A percentile compares a stretch with the other conserved stretches of the same genome.
phyloP scores from a whole-genome alignment of 2,888 invertebrate genomes.

The Cheilosia urbana region DNA sequence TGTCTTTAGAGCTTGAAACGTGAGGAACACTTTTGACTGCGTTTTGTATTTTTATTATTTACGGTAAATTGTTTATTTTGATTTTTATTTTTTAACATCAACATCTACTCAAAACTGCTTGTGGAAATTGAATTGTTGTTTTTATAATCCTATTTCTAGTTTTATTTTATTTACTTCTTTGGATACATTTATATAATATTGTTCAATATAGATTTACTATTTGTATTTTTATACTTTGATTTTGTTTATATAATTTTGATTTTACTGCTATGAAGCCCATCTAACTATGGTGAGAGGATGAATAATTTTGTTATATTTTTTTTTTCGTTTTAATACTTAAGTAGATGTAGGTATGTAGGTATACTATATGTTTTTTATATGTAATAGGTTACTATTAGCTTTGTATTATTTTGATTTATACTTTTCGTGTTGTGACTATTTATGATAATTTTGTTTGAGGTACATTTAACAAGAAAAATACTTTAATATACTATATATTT shows the following conservation, averaged over 20 bases:
- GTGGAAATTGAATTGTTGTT: constrained; percentile 55
- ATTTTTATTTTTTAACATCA: constrained; percentile 56
- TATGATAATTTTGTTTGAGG: constrained; percentile 38
- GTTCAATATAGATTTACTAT: constrained; percentile 63
- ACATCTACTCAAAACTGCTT: constrained; percentile 55
- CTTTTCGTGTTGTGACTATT: constrained; percentile 54
- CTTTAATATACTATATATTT: constrained; percentile 15
- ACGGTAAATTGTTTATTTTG: constrained; percentile 51
- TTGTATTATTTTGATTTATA: constrained; percentile 44
- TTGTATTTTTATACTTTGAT: constrained; percentile 44
- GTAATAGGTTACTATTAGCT: constrained; percentile 47
- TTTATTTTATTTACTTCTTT: constrained; percentile 18
- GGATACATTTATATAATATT: constrained; percentile 51
- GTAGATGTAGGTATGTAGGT: constrained; percentile 41
- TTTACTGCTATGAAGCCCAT: constrained; percentile 83
- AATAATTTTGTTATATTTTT: constrained; percentile 46
- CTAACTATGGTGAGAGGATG: constrained; percentile 72
- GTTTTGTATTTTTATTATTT: constrained; percentile 13
- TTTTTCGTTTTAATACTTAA: constrained; percentile 37
- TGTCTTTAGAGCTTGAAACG: constrained; percentile 62
- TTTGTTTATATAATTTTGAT: constrained; percentile 81
- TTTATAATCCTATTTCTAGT: constrained; percentile 43
- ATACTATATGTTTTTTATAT: constrained; percentile 41
- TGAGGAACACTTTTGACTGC: constrained; percentile 9
- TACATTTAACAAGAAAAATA: constrained; percentile 59